A percentile compares a stretch with the other conserved stretches of the same genome.
These are phyloP conservation scores for Ptilonorhynchus violaceus DNA, from an alignment of 2,113 vertebrate genomes.

Conservation along the genomic window DNA sequence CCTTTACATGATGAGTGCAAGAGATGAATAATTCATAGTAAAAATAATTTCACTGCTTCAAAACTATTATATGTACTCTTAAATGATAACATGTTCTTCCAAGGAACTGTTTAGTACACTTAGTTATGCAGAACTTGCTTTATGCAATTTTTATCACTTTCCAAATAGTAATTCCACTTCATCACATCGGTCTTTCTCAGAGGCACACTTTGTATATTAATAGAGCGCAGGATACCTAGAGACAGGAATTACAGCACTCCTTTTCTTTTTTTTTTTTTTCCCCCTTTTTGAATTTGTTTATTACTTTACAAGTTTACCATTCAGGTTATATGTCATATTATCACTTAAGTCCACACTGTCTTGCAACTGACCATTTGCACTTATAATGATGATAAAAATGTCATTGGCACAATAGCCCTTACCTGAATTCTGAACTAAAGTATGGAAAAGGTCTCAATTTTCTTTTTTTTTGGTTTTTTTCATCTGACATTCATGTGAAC, in stretches of 20 bases:
- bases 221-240: neutral
- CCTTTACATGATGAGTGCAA: neutral
- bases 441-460: neutral
- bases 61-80: conserved; percentile 34
- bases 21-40: conserved; percentile 65
- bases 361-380: neutral
- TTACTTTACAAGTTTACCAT: neutral
- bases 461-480: neutral
- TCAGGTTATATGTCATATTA: neutral
- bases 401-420: neutral
- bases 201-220: neutral
- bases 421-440: neutral
- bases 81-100: conserved; percentile 1
- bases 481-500: neutral
- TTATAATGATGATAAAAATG: neutral
- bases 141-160: neutral
- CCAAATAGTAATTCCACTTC: neutral
- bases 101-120: neutral
- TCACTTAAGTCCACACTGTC: neutral
- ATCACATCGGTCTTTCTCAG: neutral
- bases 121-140: neutral
- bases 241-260: neutral
- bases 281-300: neutral
- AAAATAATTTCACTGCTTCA: conserved; percentile 33
- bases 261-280: neutral